These are phyloP conservation scores for Vireo altiloquus DNA, from an alignment of 2,113 vertebrate genomes.

Conservation along the genomic window DNA sequence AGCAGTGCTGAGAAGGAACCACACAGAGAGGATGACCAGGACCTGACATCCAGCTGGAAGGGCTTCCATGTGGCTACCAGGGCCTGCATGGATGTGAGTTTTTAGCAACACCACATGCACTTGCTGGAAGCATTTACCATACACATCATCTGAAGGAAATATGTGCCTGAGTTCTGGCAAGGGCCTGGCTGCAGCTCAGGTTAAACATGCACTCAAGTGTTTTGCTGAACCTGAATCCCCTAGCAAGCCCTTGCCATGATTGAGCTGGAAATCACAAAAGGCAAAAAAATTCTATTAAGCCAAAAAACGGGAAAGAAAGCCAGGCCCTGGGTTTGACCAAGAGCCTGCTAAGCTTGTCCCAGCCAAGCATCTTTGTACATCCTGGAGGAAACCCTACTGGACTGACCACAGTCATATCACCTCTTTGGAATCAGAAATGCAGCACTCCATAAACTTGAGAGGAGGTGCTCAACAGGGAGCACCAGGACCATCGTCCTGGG, in stretches of 20 bases:
- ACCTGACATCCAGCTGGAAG: neutral
- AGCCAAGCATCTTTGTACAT: neutral
- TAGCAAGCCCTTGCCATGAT: neutral
- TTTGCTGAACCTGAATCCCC: neutral
- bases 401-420: neutral
- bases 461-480: neutral
- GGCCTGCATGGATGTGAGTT: neutral
- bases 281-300: neutral
- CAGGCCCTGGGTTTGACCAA: neutral
- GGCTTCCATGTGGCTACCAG: neutral
- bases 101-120: neutral
- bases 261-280: neutral
- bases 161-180: neutral
- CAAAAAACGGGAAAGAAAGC: neutral
- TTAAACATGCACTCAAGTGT: neutral
- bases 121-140: neutral
- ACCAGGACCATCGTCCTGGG: accelerated
- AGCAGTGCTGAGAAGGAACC: neutral
- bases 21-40: neutral
- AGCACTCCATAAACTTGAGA: neutral
- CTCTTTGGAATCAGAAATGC: neutral
- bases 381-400: neutral
- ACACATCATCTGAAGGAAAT: neutral
- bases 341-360: neutral
- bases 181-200: neutral